phyloP scores from a whole-genome alignment of 1,140 invertebrate genomes.

The Venustaconcha ellipsiformis region DNA sequence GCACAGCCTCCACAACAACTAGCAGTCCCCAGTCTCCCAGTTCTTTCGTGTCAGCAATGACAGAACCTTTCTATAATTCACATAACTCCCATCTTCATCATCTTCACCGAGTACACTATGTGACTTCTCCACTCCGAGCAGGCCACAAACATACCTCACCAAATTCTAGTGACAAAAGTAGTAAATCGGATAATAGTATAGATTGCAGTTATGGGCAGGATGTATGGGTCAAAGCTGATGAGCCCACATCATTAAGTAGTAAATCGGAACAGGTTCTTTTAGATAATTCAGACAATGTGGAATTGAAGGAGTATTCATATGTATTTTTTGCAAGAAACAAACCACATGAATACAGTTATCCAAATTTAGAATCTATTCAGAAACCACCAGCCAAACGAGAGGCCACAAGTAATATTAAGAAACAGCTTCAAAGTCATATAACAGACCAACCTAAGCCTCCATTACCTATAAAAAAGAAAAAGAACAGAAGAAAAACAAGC shows the following conservation, averaged over 20 bases:
- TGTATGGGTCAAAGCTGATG: constrained; percentile 63
- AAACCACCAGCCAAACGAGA: constrained; percentile 56
- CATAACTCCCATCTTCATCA: constrained; percentile 67
- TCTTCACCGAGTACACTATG: constrained; percentile 72
- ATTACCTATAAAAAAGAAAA: constrained; percentile 54
- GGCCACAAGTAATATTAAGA: constrained; percentile 45
- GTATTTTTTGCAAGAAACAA: constrained; percentile 80
- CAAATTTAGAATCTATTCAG: constrained; percentile 58
- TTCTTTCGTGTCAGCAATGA: constrained; percentile 44
- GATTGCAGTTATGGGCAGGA: constrained; percentile 53
- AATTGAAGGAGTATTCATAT: constrained; percentile 76
- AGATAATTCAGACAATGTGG: constrained; percentile 42
- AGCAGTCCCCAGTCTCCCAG: constrained; percentile 71
- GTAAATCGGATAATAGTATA: constrained; percentile 59
- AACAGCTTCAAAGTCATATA: constrained; percentile 27
- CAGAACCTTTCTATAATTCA: constrained; percentile 55
- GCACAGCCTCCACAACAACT: constrained; percentile 66
- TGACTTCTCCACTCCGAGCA: constrained; percentile 51
- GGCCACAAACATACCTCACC: constrained; percentile 37
- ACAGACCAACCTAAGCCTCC: constrained; percentile 47
- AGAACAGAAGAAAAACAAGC: constrained; percentile 34
- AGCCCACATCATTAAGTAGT: constrained; percentile 49
- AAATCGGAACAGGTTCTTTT: constrained; percentile 58
- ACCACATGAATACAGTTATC: constrained; percentile 64
- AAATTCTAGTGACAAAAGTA: constrained; percentile 54